Evolutionary conservation across 2,113 vertebrate species (phyloP).

Genomic region (Tetrax tetrax): DNA sequence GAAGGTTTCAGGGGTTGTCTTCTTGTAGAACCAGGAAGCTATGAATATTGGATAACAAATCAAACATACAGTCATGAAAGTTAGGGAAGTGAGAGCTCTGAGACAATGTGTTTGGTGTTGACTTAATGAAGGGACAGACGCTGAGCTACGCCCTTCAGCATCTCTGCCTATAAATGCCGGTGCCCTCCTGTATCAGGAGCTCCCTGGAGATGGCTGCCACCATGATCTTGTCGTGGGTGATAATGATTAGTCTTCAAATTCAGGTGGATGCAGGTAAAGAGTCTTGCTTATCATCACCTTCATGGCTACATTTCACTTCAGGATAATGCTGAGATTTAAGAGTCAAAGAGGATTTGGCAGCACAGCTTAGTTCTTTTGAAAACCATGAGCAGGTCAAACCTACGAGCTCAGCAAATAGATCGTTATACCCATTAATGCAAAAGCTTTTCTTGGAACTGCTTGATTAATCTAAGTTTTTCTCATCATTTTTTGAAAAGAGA

Average conservation of each 20-base stretch:
- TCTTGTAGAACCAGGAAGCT: background rate
- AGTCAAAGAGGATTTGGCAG: background rate
- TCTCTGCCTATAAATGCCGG: conserved; percentile 26
- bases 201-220: background rate
- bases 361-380: background rate
- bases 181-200: background rate
- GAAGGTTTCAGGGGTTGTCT: background rate
- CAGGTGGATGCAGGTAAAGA: conserved; percentile 37
- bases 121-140: background rate
- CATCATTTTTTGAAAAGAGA: background rate
- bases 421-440: background rate
- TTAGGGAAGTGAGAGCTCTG: background rate
- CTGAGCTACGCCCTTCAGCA: background rate
- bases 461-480: background rate
- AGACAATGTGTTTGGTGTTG: background rate
- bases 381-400: background rate
- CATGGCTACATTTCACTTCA: background rate
- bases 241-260: background rate
- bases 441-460: background rate
- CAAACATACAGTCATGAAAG: background rate
- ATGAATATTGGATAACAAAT: background rate
- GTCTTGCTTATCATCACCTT: background rate
- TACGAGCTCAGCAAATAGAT: background rate
- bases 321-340: background rate
- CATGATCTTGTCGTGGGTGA: conserved; percentile 17